These are phyloP conservation scores for Hypomecis atomaria DNA, from an alignment of 2,888 invertebrate species.

Conservation along the genomic window DNA sequence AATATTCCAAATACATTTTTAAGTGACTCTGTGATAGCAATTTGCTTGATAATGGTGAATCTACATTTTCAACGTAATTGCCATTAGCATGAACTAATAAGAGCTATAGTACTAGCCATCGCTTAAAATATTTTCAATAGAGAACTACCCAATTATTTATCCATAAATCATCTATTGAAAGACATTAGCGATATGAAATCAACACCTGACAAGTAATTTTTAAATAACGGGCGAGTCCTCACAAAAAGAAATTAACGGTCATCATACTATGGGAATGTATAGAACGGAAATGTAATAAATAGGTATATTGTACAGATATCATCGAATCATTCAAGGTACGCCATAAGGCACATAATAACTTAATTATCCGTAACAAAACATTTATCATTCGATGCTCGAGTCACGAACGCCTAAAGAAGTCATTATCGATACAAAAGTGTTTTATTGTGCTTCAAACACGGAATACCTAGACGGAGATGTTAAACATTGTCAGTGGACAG, in stretches of 20 bases:
- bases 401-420: constrained; percentile 42
- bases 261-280: constrained; percentile 26
- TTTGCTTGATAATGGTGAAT: neutral
- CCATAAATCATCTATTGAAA: constrained; percentile 24
- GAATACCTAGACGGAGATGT: neutral
- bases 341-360: constrained; percentile 50
- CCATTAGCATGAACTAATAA: neutral
- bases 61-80: neutral
- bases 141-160: constrained; percentile 15
- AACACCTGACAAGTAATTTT: constrained; percentile 31
- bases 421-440: constrained; percentile 35
- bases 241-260: constrained; percentile 35
- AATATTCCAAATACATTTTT: too few species aligned
- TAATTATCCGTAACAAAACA: constrained; percentile 50
- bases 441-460: constrained; percentile 41
- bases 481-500: neutral
- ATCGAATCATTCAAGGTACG: constrained; percentile 43
- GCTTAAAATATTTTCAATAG: constrained; percentile 1
- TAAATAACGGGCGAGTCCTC: constrained; percentile 32
- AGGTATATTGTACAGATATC: constrained; percentile 19
- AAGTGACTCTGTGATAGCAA: neutral
- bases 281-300: constrained; percentile 27
- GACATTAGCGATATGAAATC: constrained; percentile 22
- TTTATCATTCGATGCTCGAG: constrained; percentile 35
- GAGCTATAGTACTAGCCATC: neutral